A percentile compares a stretch with the other conserved stretches of the same genome.
phyloP scores from a whole-genome alignment of 2,797 vertebrate genomes.

The Phalanger gymnotis region DNA sequence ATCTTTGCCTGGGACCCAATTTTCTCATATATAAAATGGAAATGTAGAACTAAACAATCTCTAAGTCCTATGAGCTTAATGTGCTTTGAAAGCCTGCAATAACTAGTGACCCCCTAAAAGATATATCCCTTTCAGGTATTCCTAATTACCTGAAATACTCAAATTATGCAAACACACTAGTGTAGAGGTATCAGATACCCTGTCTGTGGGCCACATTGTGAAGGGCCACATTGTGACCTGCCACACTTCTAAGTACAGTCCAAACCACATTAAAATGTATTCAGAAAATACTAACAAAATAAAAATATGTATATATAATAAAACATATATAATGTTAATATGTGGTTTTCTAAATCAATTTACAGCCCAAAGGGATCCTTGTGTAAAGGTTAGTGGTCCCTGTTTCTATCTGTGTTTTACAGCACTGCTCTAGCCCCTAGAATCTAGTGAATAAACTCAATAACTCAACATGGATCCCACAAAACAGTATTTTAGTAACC shows the following conservation, averaged over 20 bases:
- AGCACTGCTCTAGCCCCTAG: not conserved
- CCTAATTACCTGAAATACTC: not conserved
- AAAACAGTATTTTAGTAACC: not conserved
- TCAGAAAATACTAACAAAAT: not conserved
- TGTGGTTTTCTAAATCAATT: not conserved
- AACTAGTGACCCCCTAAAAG: not conserved
- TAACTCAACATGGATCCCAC: not conserved
- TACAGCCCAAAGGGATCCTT: not conserved
- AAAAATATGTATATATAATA: not conserved
- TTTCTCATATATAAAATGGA: not conserved
- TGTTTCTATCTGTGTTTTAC: not conserved
- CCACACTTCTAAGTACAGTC: not conserved
- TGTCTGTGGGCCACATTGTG: not conserved
- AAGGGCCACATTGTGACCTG: not conserved
- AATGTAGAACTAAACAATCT: not conserved
- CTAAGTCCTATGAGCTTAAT: not conserved
- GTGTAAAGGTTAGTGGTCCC: not conserved
- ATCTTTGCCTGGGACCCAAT: not conserved
- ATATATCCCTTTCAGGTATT: not conserved
- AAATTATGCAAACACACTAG: not conserved
- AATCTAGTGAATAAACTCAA: not conserved
- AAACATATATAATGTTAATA: not conserved
- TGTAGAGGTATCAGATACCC: not conserved
- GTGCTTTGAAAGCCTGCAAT: not conserved
- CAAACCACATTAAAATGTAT: not conserved